Percentiles rank a stretch among this genome's conserved stretches.
Conservation (phyloP, 2,797 vertebrate genomes). For the Semotilus atromaculatus region DNA sequence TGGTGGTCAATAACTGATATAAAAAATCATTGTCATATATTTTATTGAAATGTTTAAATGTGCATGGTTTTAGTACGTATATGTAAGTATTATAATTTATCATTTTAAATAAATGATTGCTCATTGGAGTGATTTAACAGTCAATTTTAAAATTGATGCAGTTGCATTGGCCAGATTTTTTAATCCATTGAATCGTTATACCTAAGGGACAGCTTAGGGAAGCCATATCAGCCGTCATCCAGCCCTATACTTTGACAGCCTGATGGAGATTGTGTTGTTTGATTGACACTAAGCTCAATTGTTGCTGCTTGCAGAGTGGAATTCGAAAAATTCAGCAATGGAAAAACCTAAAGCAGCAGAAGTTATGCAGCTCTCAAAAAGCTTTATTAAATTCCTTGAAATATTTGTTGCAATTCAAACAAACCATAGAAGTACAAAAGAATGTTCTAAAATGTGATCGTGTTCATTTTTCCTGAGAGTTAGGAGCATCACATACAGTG, state of each 20-base stretch:
- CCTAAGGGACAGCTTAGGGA: background rate
- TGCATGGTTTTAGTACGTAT: background rate
- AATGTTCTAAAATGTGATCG: background rate
- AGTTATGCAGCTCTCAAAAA: slow-evolving; percentile 8
- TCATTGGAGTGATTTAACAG: background rate
- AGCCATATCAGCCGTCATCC: background rate
- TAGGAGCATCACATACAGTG: background rate
- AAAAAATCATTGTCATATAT: background rate
- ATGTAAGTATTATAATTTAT: background rate
- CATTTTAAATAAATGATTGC: background rate
- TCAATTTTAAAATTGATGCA: background rate
- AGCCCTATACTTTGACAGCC: slow-evolving; percentile 1
- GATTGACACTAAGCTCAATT: slow-evolving; percentile 37
- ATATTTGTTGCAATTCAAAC: background rate
- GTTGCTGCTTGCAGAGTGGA: slow-evolving; percentile 24
- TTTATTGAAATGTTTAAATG: background rate
- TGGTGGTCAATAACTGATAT: no score
- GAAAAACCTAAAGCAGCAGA: slow-evolving; percentile 24
- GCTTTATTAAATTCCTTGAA: slow-evolving; percentile 10
- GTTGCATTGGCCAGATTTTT: background rate
- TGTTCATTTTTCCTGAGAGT: background rate
- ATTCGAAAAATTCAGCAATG: slow-evolving; percentile 37
- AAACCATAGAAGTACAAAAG: background rate
- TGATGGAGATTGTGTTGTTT: slow-evolving; percentile 32
- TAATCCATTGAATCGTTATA: background rate